A percentile compares a stretch with the other conserved stretches of the same genome.
Conservation (phyloP, 2,888 invertebrate species). For the Torymus tubicola region DNA sequence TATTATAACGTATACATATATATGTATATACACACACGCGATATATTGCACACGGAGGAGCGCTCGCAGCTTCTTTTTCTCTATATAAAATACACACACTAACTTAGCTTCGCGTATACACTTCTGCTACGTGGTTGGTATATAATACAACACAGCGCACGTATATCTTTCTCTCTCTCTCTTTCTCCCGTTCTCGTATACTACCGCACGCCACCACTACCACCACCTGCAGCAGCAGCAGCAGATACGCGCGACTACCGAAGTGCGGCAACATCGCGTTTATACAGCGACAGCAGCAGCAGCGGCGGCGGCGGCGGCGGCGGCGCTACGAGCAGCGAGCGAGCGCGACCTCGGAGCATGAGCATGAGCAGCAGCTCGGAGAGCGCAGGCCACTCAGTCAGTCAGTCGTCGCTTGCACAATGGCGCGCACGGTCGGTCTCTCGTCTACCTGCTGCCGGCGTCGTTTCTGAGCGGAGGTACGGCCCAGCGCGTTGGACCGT, state of each 20-base stretch:
- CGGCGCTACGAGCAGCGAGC: background rate
- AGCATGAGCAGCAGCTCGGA: background rate
- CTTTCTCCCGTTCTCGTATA: too few relatives aligned
- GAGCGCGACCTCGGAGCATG: slow-evolving; percentile 29
- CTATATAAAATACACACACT: too few relatives aligned
- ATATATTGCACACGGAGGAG: too few relatives aligned
- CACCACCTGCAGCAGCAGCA: slow-evolving; percentile 2
- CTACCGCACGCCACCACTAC: too few relatives aligned
- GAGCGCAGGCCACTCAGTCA: background rate
- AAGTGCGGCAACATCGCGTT: background rate
- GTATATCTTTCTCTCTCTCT: too few relatives aligned
- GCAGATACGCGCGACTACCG: slow-evolving; percentile 29
- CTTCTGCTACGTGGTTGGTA: too few relatives aligned
- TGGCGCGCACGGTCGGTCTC: slow-evolving; percentile 69
- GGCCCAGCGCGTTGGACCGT: slow-evolving; percentile 73
- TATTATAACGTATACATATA: too few relatives aligned
- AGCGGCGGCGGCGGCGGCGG: background rate
- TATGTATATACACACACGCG: too few relatives aligned
- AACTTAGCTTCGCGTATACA: too few relatives aligned
- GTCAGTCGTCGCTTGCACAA: slow-evolving; percentile 73
- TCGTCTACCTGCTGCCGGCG: slow-evolving; percentile 66
- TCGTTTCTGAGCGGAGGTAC: slow-evolving; percentile 75
- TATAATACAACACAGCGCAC: too few relatives aligned
- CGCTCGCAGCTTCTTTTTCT: too few relatives aligned
- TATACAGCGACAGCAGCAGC: background rate